Percentiles rank a stretch among this genome's conserved stretches.
Evolutionary conservation across 2,113 vertebrate species (phyloP).

Genomic region (Apteryx owenii): DNA sequence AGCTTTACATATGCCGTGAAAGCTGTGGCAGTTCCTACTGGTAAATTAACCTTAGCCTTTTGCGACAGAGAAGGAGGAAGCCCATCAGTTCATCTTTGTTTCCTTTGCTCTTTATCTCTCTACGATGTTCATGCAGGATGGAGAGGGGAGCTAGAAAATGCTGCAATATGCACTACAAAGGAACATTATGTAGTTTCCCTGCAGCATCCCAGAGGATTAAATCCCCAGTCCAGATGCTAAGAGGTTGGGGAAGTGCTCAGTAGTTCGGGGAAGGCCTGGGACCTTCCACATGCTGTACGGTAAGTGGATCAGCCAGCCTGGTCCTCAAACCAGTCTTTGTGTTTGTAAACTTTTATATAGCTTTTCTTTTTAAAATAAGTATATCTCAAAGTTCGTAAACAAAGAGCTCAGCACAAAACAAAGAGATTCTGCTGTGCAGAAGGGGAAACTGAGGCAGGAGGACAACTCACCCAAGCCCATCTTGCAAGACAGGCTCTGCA

Average conservation of each 20-base stretch:
- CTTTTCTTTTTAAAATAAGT: not conserved
- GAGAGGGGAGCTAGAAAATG: not conserved
- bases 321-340: not conserved
- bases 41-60: not conserved
- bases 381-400: fast-evolving
- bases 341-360: not conserved
- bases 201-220: not conserved
- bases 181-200: not conserved
- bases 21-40: not conserved
- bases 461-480: not conserved
- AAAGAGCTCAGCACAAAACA: not conserved
- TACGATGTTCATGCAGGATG: fast-evolving
- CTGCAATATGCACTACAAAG: not conserved
- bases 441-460: not conserved
- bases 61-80: not conserved
- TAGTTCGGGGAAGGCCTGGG: not conserved
- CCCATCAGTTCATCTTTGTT: slow-evolving; percentile 32
- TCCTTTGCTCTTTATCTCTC: slow-evolving; percentile 43
- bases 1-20: not conserved
- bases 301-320: not conserved
- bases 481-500: not conserved
- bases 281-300: not conserved
- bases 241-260: not conserved
- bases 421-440: not conserved
- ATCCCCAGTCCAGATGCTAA: not conserved